Percentiles rank a stretch among this genome's conserved stretches.
phyloP scores from a whole-genome alignment of 1,140 invertebrate species.

The Listronotus oregonensis region DNA sequence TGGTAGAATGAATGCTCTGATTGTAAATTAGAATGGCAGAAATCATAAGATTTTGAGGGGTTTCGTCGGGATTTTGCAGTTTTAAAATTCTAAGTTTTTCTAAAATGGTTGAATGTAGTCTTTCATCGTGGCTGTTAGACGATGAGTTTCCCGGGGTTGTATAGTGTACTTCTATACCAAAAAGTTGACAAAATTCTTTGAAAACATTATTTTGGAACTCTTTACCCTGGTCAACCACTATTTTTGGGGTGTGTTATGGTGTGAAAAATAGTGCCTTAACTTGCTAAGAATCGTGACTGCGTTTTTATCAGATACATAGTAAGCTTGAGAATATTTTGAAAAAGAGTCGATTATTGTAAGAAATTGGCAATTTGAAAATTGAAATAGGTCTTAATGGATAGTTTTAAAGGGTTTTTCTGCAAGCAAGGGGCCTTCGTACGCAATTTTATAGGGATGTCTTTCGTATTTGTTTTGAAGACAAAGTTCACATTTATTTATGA shows the following conservation, averaged over 20 bases:
- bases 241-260: conserved; percentile 41
- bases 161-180: conserved; percentile 40
- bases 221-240: conserved; percentile 41
- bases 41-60: conserved; percentile 29
- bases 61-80: conserved; percentile 26
- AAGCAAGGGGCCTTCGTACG: conserved; percentile 26
- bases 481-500: conserved; percentile 34
- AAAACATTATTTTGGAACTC: conserved; percentile 41
- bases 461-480: conserved; percentile 35
- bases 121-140: conserved; percentile 38
- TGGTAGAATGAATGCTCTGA: conserved; percentile 41
- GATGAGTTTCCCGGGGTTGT: conserved; percentile 34
- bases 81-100: too few species aligned
- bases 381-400: conserved; percentile 42
- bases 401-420: conserved; percentile 45
- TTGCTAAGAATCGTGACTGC: conserved; percentile 34
- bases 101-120: conserved; percentile 42
- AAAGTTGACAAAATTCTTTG: conserved; percentile 40
- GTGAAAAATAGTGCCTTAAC: conserved; percentile 39
- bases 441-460: conserved; percentile 26
- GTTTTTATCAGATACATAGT: too few species aligned
- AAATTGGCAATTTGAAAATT: conserved; percentile 29
- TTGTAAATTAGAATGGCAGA: conserved; percentile 38
- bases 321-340: too few species aligned
- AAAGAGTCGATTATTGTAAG: too few species aligned